phyloP scores from a whole-genome alignment of 1,140 invertebrate genomes.

The Dendrolimus punctatus region DNA sequence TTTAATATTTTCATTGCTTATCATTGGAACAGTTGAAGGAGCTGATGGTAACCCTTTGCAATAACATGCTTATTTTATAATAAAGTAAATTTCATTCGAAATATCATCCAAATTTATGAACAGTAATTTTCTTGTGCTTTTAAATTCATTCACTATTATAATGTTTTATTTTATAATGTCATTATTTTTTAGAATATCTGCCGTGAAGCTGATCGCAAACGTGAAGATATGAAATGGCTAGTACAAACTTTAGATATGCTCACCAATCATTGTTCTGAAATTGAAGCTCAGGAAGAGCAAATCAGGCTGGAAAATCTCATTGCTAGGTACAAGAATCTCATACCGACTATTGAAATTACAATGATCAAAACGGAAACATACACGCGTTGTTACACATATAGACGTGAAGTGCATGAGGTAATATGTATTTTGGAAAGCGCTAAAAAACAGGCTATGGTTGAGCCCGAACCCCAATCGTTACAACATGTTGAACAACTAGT shows the following conservation, averaged over 20 bases:
- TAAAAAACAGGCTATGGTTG: constrained; percentile 79
- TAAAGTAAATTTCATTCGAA: background rate
- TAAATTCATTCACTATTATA: background rate
- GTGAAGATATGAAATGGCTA: constrained; percentile 96
- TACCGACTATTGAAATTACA: constrained; percentile 93
- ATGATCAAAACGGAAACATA: constrained; percentile 93
- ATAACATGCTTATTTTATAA: too few relatives aligned
- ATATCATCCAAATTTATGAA: background rate
- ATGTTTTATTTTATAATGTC: background rate
- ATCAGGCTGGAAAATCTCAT: constrained; percentile 87
- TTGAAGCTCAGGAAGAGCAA: constrained; percentile 85
- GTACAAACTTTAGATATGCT: constrained; percentile 91
- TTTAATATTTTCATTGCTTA: constrained; percentile 21
- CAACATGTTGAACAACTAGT: constrained; percentile 84
- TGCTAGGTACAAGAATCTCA: constrained; percentile 89
- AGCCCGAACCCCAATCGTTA: constrained; percentile 78
- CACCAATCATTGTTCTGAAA: constrained; percentile 84
- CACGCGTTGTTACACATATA: constrained; percentile 93
- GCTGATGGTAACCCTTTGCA: constrained; percentile 70
- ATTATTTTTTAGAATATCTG: constrained; percentile 82
- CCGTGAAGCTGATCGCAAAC: constrained; percentile 88
- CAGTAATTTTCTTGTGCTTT: constrained; percentile 2
- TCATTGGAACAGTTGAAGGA: constrained; percentile 68
- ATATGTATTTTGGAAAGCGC: constrained; percentile 83
- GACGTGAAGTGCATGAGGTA: constrained; percentile 89